phyloP scores from a whole-genome alignment of 2,113 vertebrate genomes.

The Varanus salvator region DNA sequence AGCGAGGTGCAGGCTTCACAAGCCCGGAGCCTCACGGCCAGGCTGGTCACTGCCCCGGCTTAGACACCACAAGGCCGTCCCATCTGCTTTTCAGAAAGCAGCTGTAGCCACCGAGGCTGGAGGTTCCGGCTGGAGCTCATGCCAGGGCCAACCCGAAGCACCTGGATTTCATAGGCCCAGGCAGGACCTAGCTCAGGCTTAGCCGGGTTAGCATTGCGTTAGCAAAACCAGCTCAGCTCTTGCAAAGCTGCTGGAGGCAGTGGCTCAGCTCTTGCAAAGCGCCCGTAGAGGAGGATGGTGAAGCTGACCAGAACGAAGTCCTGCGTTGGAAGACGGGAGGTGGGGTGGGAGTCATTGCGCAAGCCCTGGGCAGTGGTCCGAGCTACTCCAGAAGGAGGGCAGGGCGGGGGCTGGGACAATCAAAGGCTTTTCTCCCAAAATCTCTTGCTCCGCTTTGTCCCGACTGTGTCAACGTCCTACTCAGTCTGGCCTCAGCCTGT shows the following conservation, averaged over 20 bases:
- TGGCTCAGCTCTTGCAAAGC: not conserved
- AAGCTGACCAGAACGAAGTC: not conserved
- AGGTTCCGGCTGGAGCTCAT: not conserved
- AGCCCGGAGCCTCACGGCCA: not conserved
- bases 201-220: not conserved
- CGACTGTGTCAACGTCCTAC: no score
- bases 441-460: not conserved
- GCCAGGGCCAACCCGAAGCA: not conserved
- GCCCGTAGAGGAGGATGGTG: not conserved
- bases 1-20: not conserved
- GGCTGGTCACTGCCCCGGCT: not conserved
- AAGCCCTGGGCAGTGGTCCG: not conserved
- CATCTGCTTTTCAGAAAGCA: not conserved
- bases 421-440: not conserved
- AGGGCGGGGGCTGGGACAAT: no score
- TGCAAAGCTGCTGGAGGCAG: not conserved
- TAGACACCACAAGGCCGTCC: not conserved
- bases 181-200: not conserved
- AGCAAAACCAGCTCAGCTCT: not conserved
- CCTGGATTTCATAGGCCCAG: no score
- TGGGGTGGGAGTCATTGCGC: not conserved
- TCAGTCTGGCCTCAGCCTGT: not conserved
- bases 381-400: not conserved
- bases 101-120: not conserved
- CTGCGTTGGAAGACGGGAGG: not conserved